Conservation (phyloP, 2,888 invertebrate genomes). For the Julus scanicus region DNA sequence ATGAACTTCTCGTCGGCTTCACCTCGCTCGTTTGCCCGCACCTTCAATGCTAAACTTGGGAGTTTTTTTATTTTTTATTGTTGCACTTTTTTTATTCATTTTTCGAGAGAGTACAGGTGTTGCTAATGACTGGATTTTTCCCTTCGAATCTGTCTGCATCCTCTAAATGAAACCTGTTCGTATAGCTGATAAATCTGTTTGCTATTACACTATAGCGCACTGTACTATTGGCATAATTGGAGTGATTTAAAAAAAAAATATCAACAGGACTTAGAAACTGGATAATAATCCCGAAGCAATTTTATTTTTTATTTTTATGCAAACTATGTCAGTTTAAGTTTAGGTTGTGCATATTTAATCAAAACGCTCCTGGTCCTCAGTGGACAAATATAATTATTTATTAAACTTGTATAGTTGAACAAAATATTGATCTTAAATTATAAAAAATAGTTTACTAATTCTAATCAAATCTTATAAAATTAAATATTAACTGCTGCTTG, state of each 20-base stretch:
- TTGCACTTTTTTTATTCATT: conserved; percentile 3
- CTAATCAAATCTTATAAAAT: too few relatives aligned
- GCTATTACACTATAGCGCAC: not conserved
- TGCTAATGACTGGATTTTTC: not conserved
- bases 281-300: not conserved
- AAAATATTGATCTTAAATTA: too few relatives aligned
- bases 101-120: conserved; percentile 32
- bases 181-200: not conserved
- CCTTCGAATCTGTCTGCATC: not conserved
- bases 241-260: not conserved
- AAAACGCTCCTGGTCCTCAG: too few relatives aligned
- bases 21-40: conserved; percentile 38
- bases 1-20: conserved; percentile 18
- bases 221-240: not conserved
- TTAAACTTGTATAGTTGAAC: too few relatives aligned
- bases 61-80: conserved; percentile 18
- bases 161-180: not conserved
- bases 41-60: conserved; percentile 29
- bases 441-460: too few relatives aligned
- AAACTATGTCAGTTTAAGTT: too few relatives aligned
- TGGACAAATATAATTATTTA: too few relatives aligned
- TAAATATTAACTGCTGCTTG: too few relatives aligned
- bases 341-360: too few relatives aligned
- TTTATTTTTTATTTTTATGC: too few relatives aligned
- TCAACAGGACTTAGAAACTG: not conserved